phyloP scores from a whole-genome alignment of 2,113 vertebrate species.

The Felis chaus region DNA sequence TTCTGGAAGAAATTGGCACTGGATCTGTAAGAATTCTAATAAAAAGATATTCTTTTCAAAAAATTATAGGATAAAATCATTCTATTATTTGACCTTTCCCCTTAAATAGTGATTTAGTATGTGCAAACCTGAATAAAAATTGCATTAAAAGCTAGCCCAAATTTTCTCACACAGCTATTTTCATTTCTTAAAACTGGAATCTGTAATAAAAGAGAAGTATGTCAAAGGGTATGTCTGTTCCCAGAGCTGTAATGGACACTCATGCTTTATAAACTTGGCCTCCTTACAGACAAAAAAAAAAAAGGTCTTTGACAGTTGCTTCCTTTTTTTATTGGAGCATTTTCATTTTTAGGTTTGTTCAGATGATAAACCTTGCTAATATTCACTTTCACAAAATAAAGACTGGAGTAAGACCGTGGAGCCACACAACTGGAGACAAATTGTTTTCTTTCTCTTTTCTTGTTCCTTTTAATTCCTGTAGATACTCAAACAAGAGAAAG shows the following conservation, averaged over 20 bases:
- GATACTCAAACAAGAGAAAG: not conserved
- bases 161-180: not conserved
- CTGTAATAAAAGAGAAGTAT: not conserved
- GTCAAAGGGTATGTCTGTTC: not conserved
- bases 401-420: not conserved
- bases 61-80: constrained; percentile 1
- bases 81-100: not conserved
- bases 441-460: not conserved
- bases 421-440: not conserved
- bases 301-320: not conserved
- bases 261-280: not conserved
- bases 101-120: not conserved
- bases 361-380: not conserved
- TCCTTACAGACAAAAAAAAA: not conserved
- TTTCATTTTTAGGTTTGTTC: not conserved
- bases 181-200: not conserved
- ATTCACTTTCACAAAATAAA: not conserved
- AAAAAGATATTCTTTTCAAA: constrained; percentile 40
- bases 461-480: not conserved
- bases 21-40: not conserved
- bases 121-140: constrained; percentile 29
- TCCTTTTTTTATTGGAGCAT: not conserved
- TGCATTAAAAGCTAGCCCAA: not conserved
- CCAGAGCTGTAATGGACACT: not conserved
- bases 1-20: constrained; percentile 42